A percentile compares a stretch with the other conserved stretches of the same genome.
phyloP scores from a whole-genome alignment of 2,888 invertebrate species.

The Nysson spinosus region DNA sequence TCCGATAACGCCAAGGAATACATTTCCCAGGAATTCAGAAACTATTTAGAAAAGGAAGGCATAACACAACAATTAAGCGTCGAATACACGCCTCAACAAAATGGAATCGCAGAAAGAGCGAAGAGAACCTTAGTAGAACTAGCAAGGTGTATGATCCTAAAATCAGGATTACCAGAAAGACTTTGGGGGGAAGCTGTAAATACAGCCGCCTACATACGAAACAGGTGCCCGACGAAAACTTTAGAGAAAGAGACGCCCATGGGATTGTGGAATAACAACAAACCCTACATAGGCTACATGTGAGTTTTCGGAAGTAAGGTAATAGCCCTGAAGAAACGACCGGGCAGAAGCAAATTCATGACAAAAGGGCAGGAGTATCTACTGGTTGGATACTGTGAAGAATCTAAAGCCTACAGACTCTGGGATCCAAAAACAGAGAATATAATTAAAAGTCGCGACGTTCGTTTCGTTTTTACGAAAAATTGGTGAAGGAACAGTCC shows the following conservation, averaged over 20 bases:
- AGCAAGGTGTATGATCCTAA: conserved; percentile 56
- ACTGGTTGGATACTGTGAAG: conserved; percentile 39
- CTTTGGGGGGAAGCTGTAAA: conserved; percentile 62
- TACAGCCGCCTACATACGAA: conserved; percentile 21
- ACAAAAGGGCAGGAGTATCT: conserved; percentile 42
- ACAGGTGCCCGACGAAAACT: conserved; percentile 26
- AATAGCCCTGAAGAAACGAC: conserved; percentile 35
- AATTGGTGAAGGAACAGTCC: too few relatives aligned
- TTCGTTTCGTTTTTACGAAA: conserved; percentile 22
- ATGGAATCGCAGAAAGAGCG: conserved; percentile 61
- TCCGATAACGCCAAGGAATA: conserved; percentile 47
- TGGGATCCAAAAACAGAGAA: conserved; percentile 44
- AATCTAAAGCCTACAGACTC: conserved; percentile 56
- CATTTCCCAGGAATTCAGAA: conserved; percentile 30
- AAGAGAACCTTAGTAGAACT: conserved; percentile 63
- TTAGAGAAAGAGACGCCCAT: conserved; percentile 9
- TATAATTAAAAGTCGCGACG: conserved; percentile 43
- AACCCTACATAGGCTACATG: conserved; percentile 49
- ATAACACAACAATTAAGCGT: conserved; percentile 44
- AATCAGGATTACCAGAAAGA: conserved; percentile 42
- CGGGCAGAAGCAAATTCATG: conserved; percentile 55
- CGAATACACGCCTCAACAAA: conserved; percentile 62
- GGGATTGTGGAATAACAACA: conserved; percentile 41
- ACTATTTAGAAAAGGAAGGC: conserved; percentile 25
- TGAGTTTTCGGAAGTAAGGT: conserved; percentile 42